Base-by-base conservation (phyloP, 1,140 invertebrate species). In the Heliothis virescens region DNA sequence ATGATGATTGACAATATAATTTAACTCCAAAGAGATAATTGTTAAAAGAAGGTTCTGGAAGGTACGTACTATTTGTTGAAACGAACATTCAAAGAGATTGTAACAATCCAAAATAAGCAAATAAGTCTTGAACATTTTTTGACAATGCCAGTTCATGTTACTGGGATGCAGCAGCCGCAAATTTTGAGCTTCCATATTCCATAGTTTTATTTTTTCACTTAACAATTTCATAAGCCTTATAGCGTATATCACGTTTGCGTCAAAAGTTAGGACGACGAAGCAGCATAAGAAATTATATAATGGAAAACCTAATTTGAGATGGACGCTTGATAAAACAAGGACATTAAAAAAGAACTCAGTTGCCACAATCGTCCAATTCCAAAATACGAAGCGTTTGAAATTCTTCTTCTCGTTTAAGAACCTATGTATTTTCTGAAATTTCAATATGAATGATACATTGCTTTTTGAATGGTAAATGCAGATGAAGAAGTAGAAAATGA, bases 341-440 rank as follows among this genome's bases (percentile, higher is more conserved):
- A 41, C 9, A 41, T 41, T 9, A 41, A 41, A 7, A 41, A 41
- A 9, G 34, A 41, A 41, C 34, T 9, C 34, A 41, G 9, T 5
- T 9, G 34, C 34, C 34, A 65, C 3, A 41, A 11, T 63, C 5
- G 34, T 16, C 48, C 47, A 77, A 16, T 52, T 77, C 21, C 47
- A 7, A 77, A 53, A 11, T 26, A 52, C 55, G 15, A n/a, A n/a
- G 5, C 16, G 48, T 52, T 62, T 62, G 13, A 62, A 62, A 34
- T 16, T 15, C 0, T n/a, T n/a, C 16, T 65, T 10, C 34, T 15
- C 12, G 50, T 53, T 41, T 11, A 77, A 29, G 7, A 53, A 3
- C 53, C 29, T 77, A 26, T 77, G 29, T 0, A 67, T 11, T 1
- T 55, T 53, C 67, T 65, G 62, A 15, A 67, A 65, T 21, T 34